A percentile compares a stretch with the other conserved stretches of the same genome.
Evolutionary conservation across 2,113 vertebrate genomes (phyloP).

Genomic region (Thomomys bottae): DNA sequence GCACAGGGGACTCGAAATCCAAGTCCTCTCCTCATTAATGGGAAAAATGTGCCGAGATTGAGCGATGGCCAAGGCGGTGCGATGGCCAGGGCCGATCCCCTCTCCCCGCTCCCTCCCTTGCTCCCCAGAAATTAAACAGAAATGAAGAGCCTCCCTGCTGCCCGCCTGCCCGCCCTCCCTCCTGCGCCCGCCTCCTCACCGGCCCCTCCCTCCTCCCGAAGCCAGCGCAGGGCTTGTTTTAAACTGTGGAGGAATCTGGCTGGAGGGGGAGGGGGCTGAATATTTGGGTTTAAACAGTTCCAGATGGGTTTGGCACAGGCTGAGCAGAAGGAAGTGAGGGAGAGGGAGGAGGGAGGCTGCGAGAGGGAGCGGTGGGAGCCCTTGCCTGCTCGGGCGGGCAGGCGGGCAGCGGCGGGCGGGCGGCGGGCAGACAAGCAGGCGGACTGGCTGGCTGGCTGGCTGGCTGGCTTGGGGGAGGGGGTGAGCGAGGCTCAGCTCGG

Average conservation of each 20-base stretch:
- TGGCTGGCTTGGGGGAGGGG: conserved; percentile 12
- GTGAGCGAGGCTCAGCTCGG: not conserved
- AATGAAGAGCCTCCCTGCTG: conserved; percentile 84
- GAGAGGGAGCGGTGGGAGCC: conserved; percentile 76
- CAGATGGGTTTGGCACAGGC: conserved; percentile 87
- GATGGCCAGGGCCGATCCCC: conserved; percentile 86
- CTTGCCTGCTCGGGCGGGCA: conserved; percentile 51
- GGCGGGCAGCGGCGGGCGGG: conserved; percentile 57
- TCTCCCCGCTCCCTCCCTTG: conserved; percentile 82
- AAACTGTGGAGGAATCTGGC: conserved; percentile 89
- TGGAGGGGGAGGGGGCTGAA: conserved; percentile 78
- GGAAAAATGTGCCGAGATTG: conserved; percentile 89
- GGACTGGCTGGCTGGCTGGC: conserved; percentile 51
- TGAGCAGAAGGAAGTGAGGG: conserved; percentile 85
- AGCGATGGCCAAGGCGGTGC: conserved; percentile 87
- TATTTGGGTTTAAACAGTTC: conserved; percentile 91
- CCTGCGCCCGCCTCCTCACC: conserved; percentile 54
- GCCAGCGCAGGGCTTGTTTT: conserved; percentile 87
- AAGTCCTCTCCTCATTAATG: conserved; percentile 88
- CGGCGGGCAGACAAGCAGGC: conserved; percentile 58
- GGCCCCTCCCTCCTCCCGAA: conserved; percentile 58
- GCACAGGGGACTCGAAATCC: conserved; percentile 81
- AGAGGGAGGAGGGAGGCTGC: conserved; percentile 82
- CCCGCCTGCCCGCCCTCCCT: conserved; percentile 68
- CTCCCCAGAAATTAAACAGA: conserved; percentile 87